Percentiles rank a stretch among this genome's conserved stretches.
These are phyloP conservation scores for Canis aureus DNA, from an alignment of 2,113 vertebrate genomes.

Conservation along the genomic window DNA sequence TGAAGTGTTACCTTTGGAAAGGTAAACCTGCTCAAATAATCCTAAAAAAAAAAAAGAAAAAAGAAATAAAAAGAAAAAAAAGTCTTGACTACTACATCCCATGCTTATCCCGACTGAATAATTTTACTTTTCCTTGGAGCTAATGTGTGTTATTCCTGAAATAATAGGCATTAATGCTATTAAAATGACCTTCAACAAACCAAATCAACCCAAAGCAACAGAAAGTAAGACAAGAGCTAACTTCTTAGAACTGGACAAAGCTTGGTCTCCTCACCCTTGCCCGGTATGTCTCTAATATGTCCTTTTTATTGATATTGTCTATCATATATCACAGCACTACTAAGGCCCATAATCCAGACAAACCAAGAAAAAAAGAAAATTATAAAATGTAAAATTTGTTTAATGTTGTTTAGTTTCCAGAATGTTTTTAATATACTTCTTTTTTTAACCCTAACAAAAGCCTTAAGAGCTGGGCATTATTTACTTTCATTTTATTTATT, in stretches of 20 bases:
- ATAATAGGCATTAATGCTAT: neutral
- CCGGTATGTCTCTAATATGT: neutral
- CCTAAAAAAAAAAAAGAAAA: neutral
- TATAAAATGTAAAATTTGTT: neutral
- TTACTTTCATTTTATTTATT: neutral
- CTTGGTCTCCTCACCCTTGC: neutral
- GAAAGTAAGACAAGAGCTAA: neutral
- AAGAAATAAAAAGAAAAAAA: neutral
- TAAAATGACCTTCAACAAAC: neutral
- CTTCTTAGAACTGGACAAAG: neutral
- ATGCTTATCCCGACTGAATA: neutral
- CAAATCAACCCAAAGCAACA: neutral
- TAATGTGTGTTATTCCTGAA: neutral
- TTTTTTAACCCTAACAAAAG: neutral
- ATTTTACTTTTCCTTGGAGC: neutral
- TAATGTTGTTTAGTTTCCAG: constrained; percentile 8
- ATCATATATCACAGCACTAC: neutral
- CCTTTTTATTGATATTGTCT: neutral
- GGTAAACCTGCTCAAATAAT: neutral
- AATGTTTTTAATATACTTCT: neutral
- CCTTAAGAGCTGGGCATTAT: neutral
- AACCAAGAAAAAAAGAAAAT: neutral
- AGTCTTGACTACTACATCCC: neutral
- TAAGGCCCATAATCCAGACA: neutral
- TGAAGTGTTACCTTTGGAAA: neutral